A percentile compares a stretch with the other conserved stretches of the same genome.
Conservation (phyloP, 2,113 vertebrate species). For the Tringa solitaria region DNA sequence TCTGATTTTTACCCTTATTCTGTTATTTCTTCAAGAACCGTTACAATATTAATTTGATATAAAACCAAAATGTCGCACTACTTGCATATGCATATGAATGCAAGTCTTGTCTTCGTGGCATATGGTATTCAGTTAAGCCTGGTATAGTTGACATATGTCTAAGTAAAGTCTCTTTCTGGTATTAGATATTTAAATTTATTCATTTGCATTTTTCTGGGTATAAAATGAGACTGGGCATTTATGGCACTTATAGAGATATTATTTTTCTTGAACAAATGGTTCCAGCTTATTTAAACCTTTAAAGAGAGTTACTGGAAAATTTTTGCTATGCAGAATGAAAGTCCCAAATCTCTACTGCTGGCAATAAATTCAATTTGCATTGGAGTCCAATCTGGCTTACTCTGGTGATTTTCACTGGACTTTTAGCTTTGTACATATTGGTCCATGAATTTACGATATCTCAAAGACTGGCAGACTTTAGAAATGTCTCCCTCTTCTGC, state of each 20-base stretch:
- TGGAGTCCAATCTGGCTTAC: background rate
- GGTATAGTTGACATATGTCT: background rate
- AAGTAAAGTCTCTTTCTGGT: background rate
- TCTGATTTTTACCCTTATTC: background rate
- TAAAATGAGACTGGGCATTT: background rate
- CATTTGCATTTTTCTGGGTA: background rate
- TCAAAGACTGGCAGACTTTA: background rate
- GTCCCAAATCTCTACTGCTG: background rate
- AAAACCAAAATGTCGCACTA: background rate
- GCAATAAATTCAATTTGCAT: background rate
- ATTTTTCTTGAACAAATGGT: background rate
- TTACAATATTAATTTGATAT: conserved; percentile 1
- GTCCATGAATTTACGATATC: background rate
- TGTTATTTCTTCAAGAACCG: background rate
- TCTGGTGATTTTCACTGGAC: background rate
- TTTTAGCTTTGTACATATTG: background rate
- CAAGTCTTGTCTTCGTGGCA: background rate
- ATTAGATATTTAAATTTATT: conserved; percentile 20
- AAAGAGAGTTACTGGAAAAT: background rate
- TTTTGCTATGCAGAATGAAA: background rate
- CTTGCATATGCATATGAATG: background rate
- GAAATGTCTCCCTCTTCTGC: background rate
- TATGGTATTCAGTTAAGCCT: conserved; percentile 29
- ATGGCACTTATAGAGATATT: background rate
- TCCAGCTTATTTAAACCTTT: background rate